Evolutionary conservation across 2,888 invertebrate genomes (phyloP).

Genomic region (Himalopsyche anomala): DNA sequence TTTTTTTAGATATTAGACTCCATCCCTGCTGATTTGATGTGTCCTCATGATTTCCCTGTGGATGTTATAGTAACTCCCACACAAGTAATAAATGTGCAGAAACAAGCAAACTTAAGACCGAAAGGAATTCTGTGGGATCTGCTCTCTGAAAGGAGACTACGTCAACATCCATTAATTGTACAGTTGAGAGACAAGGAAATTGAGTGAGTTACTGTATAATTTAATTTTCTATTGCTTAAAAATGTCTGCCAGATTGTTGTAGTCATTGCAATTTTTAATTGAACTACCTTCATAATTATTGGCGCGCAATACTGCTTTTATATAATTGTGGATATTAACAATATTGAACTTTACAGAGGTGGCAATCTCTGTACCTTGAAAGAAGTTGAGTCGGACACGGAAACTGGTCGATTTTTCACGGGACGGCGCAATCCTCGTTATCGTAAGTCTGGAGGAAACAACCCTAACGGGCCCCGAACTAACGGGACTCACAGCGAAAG

Average conservation of each 20-base stretch:
- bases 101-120: conserved; percentile 75
- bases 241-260: neutral
- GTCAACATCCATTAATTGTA: conserved; percentile 84
- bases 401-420: conserved; percentile 69
- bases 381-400: conserved; percentile 82
- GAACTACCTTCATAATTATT: too few species aligned
- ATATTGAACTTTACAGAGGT: conserved; percentile 70
- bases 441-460: neutral
- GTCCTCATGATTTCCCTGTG: conserved; percentile 88
- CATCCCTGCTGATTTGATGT: conserved; percentile 85
- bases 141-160: conserved; percentile 83
- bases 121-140: conserved; percentile 88
- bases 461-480: conserved; percentile 22
- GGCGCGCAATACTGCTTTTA: too few species aligned
- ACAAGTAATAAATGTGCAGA: conserved; percentile 74
- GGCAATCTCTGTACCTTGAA: conserved; percentile 81
- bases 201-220: conserved; percentile 74
- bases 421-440: conserved; percentile 38
- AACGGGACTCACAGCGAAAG: conserved; percentile 67
- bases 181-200: conserved; percentile 82
- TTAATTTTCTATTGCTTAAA: neutral
- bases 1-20: conserved; percentile 81
- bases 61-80: conserved; percentile 92
- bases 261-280: too few species aligned
- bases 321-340: too few species aligned